phyloP scores from a whole-genome alignment of 2,888 invertebrate species.

The Nomada fabriciana region DNA sequence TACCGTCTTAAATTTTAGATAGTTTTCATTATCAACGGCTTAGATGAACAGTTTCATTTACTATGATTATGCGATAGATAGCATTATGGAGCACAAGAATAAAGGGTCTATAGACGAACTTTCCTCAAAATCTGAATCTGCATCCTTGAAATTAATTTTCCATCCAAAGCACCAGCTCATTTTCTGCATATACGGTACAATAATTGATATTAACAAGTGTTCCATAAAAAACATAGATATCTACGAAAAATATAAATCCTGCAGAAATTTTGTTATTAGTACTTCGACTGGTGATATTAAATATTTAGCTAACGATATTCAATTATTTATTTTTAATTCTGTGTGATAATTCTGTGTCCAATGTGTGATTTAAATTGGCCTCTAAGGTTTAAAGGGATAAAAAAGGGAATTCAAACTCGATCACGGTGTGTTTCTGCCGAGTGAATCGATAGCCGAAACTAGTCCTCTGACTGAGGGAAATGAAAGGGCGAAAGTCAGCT shows the following conservation, averaged over 20 bases:
- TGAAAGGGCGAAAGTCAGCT: conserved; percentile 22
- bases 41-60: conserved; percentile 38
- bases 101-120: conserved; percentile 6
- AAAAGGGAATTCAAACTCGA: background rate
- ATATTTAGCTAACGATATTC: background rate
- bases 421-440: conserved; percentile 1
- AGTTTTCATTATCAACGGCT: conserved; percentile 28
- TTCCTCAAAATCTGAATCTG: conserved; percentile 5
- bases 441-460: conserved; percentile 26
- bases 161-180: background rate
- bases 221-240: too few relatives aligned
- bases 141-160: background rate
- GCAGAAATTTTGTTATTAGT: background rate
- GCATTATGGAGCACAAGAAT: conserved; percentile 1
- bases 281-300: background rate
- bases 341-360: too few relatives aligned
- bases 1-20: conserved; percentile 31
- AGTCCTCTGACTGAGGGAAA: conserved; percentile 26
- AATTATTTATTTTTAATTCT: conserved; percentile 5
- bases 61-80: conserved; percentile 41
- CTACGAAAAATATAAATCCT: background rate
- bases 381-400: background rate
- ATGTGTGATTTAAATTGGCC: background rate
- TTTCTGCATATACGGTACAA: background rate
- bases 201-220: background rate